Percentiles rank a stretch among this genome's conserved stretches.
phyloP scores from a whole-genome alignment of 2,888 invertebrate species.

The Eristalis intricaria region DNA sequence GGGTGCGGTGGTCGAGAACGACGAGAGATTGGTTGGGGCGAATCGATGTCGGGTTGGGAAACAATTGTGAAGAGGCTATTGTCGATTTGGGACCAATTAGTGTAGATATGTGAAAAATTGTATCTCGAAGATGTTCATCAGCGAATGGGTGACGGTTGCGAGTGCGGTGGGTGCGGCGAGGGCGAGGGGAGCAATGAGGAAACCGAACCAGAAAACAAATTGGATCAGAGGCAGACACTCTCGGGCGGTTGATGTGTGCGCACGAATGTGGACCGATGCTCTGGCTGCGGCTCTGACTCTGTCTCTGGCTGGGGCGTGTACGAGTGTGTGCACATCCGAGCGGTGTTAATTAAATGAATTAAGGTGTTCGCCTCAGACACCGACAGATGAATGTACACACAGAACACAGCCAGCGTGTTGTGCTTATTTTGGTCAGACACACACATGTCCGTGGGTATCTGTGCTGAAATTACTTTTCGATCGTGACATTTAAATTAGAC shows the following conservation, averaged over 20 bases:
- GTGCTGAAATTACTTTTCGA: conserved; percentile 65
- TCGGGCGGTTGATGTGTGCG: conserved; percentile 23
- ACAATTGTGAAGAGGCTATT: conserved; percentile 36
- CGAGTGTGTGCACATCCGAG: not conserved
- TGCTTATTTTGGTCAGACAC: not conserved
- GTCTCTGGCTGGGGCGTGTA: too few species aligned
- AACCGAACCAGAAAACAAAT: conserved; percentile 51
- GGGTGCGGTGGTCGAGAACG: not conserved
- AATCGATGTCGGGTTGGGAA: conserved; percentile 19
- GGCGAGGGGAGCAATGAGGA: conserved; percentile 11
- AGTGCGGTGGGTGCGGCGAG: not conserved
- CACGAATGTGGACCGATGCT: conserved; percentile 18
- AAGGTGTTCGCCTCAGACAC: conserved; percentile 55
- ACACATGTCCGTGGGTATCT: conserved; percentile 4
- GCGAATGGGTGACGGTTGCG: not conserved
- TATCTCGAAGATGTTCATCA: conserved; percentile 38
- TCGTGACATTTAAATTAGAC: conserved; percentile 71
- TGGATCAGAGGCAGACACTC: conserved; percentile 53
- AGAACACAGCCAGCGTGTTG: not conserved
- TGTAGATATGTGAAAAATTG: conserved; percentile 65
- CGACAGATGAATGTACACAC: conserved; percentile 1
- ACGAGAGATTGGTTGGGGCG: conserved; percentile 10
- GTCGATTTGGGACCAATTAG: conserved; percentile 65
- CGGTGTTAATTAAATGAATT: conserved; percentile 64
- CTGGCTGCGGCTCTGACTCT: not conserved